phyloP scores from a whole-genome alignment of 2,888 invertebrate genomes.

The Rhimphoctona megacephalus region DNA sequence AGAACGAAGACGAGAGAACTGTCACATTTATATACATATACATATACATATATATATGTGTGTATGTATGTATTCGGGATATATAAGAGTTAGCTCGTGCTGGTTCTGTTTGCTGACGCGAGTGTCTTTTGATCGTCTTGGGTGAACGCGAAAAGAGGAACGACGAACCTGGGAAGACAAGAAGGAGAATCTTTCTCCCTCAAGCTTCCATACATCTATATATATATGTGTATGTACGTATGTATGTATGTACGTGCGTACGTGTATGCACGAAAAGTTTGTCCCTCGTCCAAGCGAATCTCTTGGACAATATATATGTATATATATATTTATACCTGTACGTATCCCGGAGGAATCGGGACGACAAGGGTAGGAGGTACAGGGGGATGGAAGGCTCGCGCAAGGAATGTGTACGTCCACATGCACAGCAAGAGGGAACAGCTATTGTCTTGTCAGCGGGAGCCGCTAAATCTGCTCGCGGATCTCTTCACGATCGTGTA shows the following conservation, averaged over 20 bases:
- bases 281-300: constrained; percentile 50
- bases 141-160: constrained; percentile 47
- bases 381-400: constrained; percentile 56
- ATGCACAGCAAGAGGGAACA: constrained; percentile 80
- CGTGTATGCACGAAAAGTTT: constrained; percentile 27
- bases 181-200: background rate
- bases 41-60: background rate
- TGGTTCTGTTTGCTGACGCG: constrained; percentile 45
- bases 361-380: constrained; percentile 21
- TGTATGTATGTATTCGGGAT: background rate
- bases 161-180: constrained; percentile 43
- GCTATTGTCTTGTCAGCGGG: constrained; percentile 84
- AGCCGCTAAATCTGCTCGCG: constrained; percentile 82
- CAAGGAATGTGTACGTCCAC: constrained; percentile 77
- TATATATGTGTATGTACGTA: background rate
- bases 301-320: constrained; percentile 34
- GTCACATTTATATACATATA: background rate
- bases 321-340: constrained; percentile 8
- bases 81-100: constrained; percentile 55
- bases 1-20: constrained; percentile 63
- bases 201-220: background rate
- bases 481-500: constrained; percentile 82
- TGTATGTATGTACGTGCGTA: background rate
- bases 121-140: constrained; percentile 41
- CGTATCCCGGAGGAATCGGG: constrained; percentile 48